Base-by-base conservation (phyloP, 2,888 invertebrate species). In the Hypercompe scribonia region DNA sequence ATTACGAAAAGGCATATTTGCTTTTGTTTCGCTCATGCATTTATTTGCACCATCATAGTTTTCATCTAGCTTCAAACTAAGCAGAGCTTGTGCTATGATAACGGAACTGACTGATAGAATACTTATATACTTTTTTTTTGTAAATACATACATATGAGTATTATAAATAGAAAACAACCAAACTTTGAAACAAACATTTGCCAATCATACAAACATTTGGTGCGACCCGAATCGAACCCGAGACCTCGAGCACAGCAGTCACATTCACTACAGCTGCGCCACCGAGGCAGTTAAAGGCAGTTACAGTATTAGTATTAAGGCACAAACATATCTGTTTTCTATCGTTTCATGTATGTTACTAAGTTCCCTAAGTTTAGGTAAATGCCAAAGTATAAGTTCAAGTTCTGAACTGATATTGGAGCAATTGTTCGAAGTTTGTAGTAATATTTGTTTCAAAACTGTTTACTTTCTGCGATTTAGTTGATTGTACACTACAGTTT, bases 381-480 rank as follows among this genome's bases (percentile, higher is more conserved):
- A 28, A 58, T 28, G 28, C 28, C 69, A 24, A 34, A 61, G 54
- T 24, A 58, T 54, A 31, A 33, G 46, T 64, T 50, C 46, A 64
- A 64, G 70, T 70, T 64, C 64, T 34, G 24, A 70, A 70, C 70
- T 70, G 64, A 70, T 63, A 70, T 70, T 64, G 70, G 46, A 36
- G 15, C 58, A 31, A 58, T 58, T 28, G 58, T 58, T 28, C 13
- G 58, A 58, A 58, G 58, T 61, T 39, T 61, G 42, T 31, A 68
- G 39, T 50, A 31, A 39, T 39, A 61, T 61, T 69, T 69, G 31
- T 50, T 69, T 61, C 31, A 61, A n/a, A 58, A 69, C 61, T 36
- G 18, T 61, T 31, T 69, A 58, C 28, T 58, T 58, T 28, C 58
- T 58, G n/a, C 28, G 58, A 28, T 28, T 28, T 58, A 28, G 28